Evolutionary conservation across 2,888 invertebrate genomes (phyloP).

Genomic region (Mythimna impura): DNA sequence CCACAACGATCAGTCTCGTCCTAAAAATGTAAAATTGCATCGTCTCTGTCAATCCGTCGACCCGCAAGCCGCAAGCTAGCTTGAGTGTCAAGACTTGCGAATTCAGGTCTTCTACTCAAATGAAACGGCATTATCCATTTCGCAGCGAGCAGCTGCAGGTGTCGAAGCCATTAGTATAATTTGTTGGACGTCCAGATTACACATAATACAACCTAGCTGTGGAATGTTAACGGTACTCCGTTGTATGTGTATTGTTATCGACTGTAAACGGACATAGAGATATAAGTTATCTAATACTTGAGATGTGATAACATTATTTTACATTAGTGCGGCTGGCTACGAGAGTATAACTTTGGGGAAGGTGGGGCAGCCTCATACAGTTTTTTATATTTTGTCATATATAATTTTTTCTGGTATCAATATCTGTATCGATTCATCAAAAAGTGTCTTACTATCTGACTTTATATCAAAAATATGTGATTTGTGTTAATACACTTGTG

Average conservation of each 20-base stretch:
- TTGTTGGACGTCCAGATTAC: conserved; percentile 18
- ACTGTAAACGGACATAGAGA: conserved; percentile 4
- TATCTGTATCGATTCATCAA: not conserved
- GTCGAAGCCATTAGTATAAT: not conserved
- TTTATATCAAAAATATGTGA: not conserved
- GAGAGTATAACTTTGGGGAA: no score
- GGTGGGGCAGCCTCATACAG: no score
- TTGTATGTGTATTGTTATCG: conserved; percentile 35
- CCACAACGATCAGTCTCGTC: not conserved
- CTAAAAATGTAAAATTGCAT: not conserved
- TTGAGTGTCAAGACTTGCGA: not conserved
- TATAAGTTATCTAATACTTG: conserved; percentile 25
- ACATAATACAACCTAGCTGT: conserved; percentile 11
- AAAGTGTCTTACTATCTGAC: not conserved
- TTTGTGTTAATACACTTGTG: not conserved
- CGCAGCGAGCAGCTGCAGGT: conserved; percentile 10
- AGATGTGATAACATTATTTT: conserved; percentile 1
- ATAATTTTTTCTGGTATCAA: no score
- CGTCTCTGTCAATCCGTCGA: not conserved
- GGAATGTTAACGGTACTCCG: conserved; percentile 31
- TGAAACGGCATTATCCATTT: conserved; percentile 4
- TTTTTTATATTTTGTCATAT: not conserved
- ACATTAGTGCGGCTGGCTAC: not conserved
- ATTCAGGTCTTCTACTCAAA: not conserved
- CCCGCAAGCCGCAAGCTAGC: not conserved